Conservation (phyloP, 2,797 vertebrate species). For the Halcyon smyrnensis region DNA sequence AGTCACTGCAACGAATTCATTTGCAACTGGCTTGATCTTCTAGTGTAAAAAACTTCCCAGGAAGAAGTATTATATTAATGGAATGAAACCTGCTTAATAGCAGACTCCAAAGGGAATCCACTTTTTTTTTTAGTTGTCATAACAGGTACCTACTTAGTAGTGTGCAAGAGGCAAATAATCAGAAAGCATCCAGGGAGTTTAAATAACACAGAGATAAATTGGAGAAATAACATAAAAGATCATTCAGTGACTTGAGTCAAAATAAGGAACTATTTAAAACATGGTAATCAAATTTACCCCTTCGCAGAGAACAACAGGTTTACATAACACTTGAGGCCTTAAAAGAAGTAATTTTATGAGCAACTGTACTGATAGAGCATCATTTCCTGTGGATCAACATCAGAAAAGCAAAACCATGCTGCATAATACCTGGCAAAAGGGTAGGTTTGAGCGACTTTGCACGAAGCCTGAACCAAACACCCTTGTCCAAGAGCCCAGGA, state of each 20-base stretch:
- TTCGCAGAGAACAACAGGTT: not conserved
- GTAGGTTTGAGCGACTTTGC: not conserved
- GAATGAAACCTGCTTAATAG: slow-evolving; percentile 52
- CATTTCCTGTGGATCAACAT: not conserved
- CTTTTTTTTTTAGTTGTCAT: slow-evolving; percentile 25
- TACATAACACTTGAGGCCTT: not conserved
- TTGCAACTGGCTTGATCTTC: slow-evolving; percentile 52
- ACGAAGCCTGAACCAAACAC: not conserved
- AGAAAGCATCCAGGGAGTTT: slow-evolving; percentile 16
- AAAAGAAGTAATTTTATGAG: not conserved
- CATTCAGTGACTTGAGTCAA: not conserved
- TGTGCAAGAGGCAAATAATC: slow-evolving; percentile 12
- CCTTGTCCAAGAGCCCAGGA: not conserved
- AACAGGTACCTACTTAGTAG: slow-evolving; percentile 24
- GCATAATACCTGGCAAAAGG: not conserved
- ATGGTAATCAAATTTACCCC: not conserved
- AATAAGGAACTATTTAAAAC: not conserved
- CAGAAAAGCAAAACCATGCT: not conserved
- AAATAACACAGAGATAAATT: not conserved
- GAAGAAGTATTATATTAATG: slow-evolving; percentile 60
- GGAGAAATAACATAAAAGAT: slow-evolving; percentile 1
- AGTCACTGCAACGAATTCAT: slow-evolving; percentile 57
- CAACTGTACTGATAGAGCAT: not conserved
- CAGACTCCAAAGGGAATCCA: slow-evolving; percentile 63
- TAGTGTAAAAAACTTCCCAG: slow-evolving; percentile 2